phyloP scores from a whole-genome alignment of 2,797 vertebrate genomes.

The Centropyge bicolor region DNA sequence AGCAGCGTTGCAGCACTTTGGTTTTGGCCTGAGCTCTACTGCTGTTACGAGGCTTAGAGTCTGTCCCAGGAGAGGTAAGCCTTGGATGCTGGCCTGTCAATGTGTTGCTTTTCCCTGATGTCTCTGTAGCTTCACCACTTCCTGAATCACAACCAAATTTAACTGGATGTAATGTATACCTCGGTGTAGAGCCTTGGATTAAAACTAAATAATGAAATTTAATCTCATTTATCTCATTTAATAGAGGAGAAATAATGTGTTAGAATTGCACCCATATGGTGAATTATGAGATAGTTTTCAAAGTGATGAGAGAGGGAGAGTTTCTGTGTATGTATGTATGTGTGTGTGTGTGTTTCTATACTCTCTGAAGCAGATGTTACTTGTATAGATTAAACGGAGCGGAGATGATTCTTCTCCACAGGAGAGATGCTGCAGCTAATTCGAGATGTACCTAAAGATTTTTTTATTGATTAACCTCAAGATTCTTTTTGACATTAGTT shows the following conservation, averaged over 20 bases:
- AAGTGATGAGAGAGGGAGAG: too few relatives aligned
- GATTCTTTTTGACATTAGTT: too few relatives aligned
- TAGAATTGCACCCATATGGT: neutral
- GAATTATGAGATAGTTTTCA: neutral
- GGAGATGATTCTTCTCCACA: conserved; percentile 38
- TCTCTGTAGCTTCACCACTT: conserved; percentile 12
- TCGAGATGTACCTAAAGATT: too few relatives aligned
- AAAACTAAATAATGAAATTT: neutral
- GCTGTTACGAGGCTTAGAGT: conserved; percentile 39
- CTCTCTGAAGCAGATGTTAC: conserved; percentile 15
- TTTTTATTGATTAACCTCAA: too few relatives aligned
- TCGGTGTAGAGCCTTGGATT: neutral
- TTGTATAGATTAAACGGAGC: conserved; percentile 17
- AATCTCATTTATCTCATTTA: too few relatives aligned
- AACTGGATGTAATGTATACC: neutral
- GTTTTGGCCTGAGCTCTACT: conserved; percentile 26
- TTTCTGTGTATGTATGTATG: neutral
- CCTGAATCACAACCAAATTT: conserved; percentile 38
- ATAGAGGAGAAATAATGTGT: neutral
- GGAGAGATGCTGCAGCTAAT: conserved; percentile 26
- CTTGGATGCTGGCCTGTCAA: conserved; percentile 21
- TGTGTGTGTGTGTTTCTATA: neutral
- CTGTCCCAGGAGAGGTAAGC: conserved; percentile 32
- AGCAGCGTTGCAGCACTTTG: conserved; percentile 38
- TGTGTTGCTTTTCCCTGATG: conserved; percentile 19